phyloP scores from a whole-genome alignment of 2,797 vertebrate genomes.

The Acanthurus lineatus region DNA sequence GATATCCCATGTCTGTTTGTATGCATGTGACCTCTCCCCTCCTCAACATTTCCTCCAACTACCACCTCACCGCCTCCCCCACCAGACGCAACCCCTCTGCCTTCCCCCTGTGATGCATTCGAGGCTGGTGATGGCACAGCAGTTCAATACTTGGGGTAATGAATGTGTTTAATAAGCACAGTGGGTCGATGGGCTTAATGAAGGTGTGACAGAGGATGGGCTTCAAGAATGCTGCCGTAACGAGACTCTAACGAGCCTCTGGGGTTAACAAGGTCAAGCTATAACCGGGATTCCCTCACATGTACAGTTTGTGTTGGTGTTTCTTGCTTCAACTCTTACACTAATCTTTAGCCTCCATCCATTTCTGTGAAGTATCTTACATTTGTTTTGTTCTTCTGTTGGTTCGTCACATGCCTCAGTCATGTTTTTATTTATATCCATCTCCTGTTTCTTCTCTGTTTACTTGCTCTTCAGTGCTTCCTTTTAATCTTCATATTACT shows the following conservation, averaged over 20 bases:
- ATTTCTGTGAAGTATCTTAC: neutral
- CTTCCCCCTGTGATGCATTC: constrained; percentile 64
- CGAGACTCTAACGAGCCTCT: constrained; percentile 77
- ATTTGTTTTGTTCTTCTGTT: constrained; percentile 30
- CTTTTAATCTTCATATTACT: constrained; percentile 25
- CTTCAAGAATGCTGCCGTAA: constrained; percentile 70
- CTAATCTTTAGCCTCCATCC: neutral
- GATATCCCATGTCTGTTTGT: constrained; percentile 31
- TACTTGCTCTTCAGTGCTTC: constrained; percentile 22
- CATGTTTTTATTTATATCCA: constrained; percentile 7
- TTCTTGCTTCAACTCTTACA: neutral
- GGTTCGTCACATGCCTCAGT: constrained; percentile 25
- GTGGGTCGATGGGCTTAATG: constrained; percentile 86
- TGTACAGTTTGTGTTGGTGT: constrained; percentile 48
- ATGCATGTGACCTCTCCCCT: constrained; percentile 25
- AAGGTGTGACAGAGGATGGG: constrained; percentile 85
- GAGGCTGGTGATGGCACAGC: constrained; percentile 53
- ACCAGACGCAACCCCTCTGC: constrained; percentile 39
- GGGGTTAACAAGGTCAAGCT: constrained; percentile 77
- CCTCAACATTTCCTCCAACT: constrained; percentile 3
- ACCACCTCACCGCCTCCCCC: constrained; percentile 2
- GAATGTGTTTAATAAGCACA: constrained; percentile 87
- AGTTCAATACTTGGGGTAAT: constrained; percentile 85
- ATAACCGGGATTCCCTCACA: constrained; percentile 71
- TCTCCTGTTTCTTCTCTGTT: constrained; percentile 18